Evolutionary conservation across 2,113 vertebrate genomes (phyloP), one percentile per base, ranked within the genome.

Genomic region (Bothrops jararaca): DNA sequence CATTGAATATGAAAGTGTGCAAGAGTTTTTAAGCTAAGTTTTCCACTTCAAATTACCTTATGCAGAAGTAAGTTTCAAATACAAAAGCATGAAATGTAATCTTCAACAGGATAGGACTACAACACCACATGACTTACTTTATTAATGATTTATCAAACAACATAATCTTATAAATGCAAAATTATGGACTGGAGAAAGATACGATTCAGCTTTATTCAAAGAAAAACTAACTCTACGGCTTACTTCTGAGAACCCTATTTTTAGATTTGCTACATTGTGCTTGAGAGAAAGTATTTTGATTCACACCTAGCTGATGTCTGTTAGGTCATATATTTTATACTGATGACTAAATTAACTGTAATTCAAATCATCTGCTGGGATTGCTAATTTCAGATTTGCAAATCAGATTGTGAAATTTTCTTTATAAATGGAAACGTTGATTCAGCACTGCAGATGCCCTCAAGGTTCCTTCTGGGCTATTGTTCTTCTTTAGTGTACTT

Each of bases 221-320:
- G 23, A 24, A 92, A 85, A 34, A 60, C 54, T 56, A 3, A 92
- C 89, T 90, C 92, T 1, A 1, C 64, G 18, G 5, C 0, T 95
- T 5, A 56, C 89, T 18, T 90, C n/a, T 39, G 48, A 45, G 24
- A 53, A 29, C 92, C 89, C 48, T 11, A 29, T 2, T 85, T 94
- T 91, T 56, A 85, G 58, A 92, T 1, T 60, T 5, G 24, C 2
- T 64, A 12, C 22, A 3, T 39, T 80, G 69, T 39, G 80, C 87
- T 86, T 94, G 42, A 91, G 42, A 64, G 74, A 90, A 93, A 85
- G 93, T 34, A 92, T 93, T 90, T 3, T 93, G 34, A 91, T 94
- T 93, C 22, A 60, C 64, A 4, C 7, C 13, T 85, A 60, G 5
- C 85, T 58, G 11, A 4, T 91, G 3, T 88, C 4, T 23, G 52